Percentiles rank a stretch among this genome's conserved stretches.
Conservation (phyloP, 2,888 invertebrate species). For the Rhorus exstirpatorius region DNA sequence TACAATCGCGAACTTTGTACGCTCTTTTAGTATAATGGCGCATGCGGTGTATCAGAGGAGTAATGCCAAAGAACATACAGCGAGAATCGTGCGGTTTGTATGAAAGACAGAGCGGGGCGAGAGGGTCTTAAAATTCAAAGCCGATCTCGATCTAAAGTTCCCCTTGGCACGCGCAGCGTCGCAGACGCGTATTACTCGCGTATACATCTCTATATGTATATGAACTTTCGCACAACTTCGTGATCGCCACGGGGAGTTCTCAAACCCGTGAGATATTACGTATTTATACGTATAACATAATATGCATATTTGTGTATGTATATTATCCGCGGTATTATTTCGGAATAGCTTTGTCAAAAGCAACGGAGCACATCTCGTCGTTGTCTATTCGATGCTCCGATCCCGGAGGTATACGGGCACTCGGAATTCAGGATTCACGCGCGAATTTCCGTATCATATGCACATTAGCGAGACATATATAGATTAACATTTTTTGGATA, state of each 20-base stretch:
- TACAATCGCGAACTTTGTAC: constrained; percentile 40
- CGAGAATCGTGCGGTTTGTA: constrained; percentile 15
- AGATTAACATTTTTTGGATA: background rate
- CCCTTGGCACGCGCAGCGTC: constrained; percentile 40
- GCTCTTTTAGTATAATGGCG: constrained; percentile 25
- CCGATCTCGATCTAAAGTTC: constrained; percentile 64
- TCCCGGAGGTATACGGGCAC: background rate
- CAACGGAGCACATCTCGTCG: constrained; percentile 2
- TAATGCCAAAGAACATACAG: constrained; percentile 6
- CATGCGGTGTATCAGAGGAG: constrained; percentile 14
- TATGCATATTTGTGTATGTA: constrained; percentile 11
- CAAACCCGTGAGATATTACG: constrained; percentile 49
- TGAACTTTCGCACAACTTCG: constrained; percentile 59
- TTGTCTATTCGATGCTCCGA: constrained; percentile 6
- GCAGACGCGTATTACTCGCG: constrained; percentile 32
- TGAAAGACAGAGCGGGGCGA: constrained; percentile 17
- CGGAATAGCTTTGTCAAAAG: constrained; percentile 15
- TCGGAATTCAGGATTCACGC: background rate
- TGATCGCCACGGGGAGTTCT: constrained; percentile 49
- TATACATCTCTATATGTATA: background rate
- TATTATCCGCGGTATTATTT: constrained; percentile 21
- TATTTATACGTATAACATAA: constrained; percentile 17
- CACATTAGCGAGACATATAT: background rate
- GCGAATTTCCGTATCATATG: background rate
- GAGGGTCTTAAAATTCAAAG: constrained; percentile 62